Evolutionary conservation across 2,888 invertebrate species (phyloP).

Genomic region (Drosophila cracens): DNA sequence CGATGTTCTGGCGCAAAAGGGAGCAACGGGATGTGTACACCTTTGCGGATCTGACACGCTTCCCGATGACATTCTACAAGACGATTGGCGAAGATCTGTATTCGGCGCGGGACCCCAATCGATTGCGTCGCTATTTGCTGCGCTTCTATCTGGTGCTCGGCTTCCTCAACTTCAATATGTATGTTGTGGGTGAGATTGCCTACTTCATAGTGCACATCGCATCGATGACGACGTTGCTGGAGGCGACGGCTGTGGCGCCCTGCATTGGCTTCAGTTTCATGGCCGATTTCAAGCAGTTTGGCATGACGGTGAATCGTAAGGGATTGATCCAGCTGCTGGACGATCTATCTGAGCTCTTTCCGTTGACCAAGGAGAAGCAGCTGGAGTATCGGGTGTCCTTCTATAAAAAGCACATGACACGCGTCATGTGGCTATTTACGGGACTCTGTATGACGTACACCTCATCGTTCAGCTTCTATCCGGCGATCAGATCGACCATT

Average conservation of each 20-base stretch:
- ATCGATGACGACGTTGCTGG: constrained; percentile 72
- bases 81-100: constrained; percentile 78
- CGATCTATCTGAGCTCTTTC: constrained; percentile 68
- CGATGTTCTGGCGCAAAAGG: constrained; percentile 50
- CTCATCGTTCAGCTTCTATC: constrained; percentile 76
- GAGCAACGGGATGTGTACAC: constrained; percentile 37
- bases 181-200: constrained; percentile 72
- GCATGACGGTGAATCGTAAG: constrained; percentile 58
- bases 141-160: constrained; percentile 62
- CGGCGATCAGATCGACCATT: constrained; percentile 66
- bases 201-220: constrained; percentile 71
- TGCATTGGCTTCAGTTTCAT: constrained; percentile 77
- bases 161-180: constrained; percentile 72
- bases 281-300: constrained; percentile 73
- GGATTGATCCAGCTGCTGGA: constrained; percentile 60
- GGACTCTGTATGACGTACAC: constrained; percentile 73
- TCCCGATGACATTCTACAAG: constrained; percentile 73
- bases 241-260: constrained; percentile 78
- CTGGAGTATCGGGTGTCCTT: constrained; percentile 43
- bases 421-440: constrained; percentile 67
- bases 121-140: constrained; percentile 52
- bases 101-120: constrained; percentile 59
- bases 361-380: constrained; percentile 53
- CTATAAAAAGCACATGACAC: constrained; percentile 59
- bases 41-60: constrained; percentile 67